Percentiles rank a stretch among this genome's conserved stretches.
Evolutionary conservation across 2,888 invertebrate genomes (phyloP).

Genomic region (Hyposoter didymator): DNA sequence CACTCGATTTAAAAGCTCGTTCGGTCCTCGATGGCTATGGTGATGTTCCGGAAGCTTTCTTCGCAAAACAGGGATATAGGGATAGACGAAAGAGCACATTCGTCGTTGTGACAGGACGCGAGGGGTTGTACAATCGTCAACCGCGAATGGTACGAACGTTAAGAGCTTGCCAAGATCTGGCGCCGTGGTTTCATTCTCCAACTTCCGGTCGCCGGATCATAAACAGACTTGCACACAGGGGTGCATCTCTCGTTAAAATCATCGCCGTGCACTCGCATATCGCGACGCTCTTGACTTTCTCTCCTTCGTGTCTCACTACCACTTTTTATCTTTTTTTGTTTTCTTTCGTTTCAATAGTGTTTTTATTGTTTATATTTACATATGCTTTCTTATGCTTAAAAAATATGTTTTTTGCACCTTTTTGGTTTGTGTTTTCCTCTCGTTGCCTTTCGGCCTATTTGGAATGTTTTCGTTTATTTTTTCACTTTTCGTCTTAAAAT

Average conservation of each 20-base stretch:
- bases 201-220: constrained; percentile 52
- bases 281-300: constrained; percentile 3
- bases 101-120: constrained; percentile 29
- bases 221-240: constrained; percentile 50
- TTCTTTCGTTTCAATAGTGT: too few relatives aligned
- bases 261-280: constrained; percentile 6
- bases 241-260: constrained; percentile 67
- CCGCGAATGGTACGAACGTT: neutral
- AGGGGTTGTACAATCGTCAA: constrained; percentile 32
- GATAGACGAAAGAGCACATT: constrained; percentile 33
- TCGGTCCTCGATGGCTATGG: constrained; percentile 25
- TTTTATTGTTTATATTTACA: too few relatives aligned
- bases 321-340: too few relatives aligned
- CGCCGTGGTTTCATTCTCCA: constrained; percentile 58
- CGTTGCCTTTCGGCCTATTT: too few relatives aligned
- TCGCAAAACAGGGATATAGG: constrained; percentile 34
- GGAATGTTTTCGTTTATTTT: too few relatives aligned
- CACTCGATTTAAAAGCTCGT: constrained; percentile 3
- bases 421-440: too few relatives aligned
- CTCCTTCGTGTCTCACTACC: neutral
- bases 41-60: constrained; percentile 53
- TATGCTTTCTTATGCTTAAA: too few relatives aligned
- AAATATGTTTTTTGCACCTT: too few relatives aligned
- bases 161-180: constrained; percentile 28
- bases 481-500: neutral